Evolutionary conservation across 2,888 invertebrate species (phyloP).

Genomic region (Tenthredo distinguenda): DNA sequence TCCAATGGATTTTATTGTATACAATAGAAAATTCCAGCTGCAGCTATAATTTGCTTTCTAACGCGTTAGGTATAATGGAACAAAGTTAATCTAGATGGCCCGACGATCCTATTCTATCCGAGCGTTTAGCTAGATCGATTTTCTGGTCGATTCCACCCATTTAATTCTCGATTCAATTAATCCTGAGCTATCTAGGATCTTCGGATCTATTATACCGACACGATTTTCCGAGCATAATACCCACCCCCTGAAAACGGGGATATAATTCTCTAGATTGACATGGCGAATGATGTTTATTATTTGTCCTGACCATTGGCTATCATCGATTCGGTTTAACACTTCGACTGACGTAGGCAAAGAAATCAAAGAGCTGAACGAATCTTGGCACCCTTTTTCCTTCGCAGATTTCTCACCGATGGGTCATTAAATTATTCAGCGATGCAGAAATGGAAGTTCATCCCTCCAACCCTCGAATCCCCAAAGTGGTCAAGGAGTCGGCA

Average conservation of each 20-base stretch:
- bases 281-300: background rate
- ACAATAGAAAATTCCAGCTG: background rate
- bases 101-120: constrained; percentile 18
- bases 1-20: background rate
- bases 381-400: background rate
- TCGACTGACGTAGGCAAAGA: background rate
- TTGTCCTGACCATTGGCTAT: background rate
- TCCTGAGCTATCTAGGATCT: constrained; percentile 27
- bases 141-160: constrained; percentile 53
- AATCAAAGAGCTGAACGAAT: background rate
- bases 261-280: background rate
- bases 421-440: background rate
- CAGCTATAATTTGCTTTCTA: background rate
- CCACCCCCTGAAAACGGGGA: background rate
- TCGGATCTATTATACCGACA: constrained; percentile 41
- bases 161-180: constrained; percentile 52
- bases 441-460: background rate
- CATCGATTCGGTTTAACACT: background rate
- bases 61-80: background rate
- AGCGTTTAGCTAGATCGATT: constrained; percentile 40
- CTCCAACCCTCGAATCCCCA: background rate
- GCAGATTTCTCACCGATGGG: background rate
- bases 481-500: background rate
- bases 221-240: background rate
- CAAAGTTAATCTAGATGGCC: constrained; percentile 25